Percentiles rank a stretch among this genome's conserved stretches.
These are phyloP conservation scores for Drosophila ambigua DNA, from an alignment of 1,140 invertebrate genomes.

Conservation along the genomic window DNA sequence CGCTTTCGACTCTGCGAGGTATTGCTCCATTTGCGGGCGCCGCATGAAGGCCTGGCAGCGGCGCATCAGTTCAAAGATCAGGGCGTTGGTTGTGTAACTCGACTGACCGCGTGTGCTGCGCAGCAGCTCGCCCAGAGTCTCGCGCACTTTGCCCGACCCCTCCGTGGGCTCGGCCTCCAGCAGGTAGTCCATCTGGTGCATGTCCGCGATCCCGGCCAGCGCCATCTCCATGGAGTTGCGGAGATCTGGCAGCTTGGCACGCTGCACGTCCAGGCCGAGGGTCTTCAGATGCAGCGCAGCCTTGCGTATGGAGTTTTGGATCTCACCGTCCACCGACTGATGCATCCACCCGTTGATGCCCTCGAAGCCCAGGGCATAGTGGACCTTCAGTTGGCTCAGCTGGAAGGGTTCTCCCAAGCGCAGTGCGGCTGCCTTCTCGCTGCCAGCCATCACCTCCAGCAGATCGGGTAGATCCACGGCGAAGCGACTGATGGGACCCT, in stretches of 20 bases:
- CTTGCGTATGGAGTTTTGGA: slow-evolving; percentile 42
- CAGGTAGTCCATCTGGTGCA: slow-evolving; percentile 48
- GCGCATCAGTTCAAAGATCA: slow-evolving; percentile 69
- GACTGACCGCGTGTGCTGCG: slow-evolving; percentile 46
- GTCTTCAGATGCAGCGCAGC: slow-evolving; percentile 51
- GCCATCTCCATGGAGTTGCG: slow-evolving; percentile 65
- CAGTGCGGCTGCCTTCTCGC: slow-evolving; percentile 74
- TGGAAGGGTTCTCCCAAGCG: slow-evolving; percentile 85
- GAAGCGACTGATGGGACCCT: slow-evolving; percentile 93
- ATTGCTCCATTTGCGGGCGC: slow-evolving; percentile 25
- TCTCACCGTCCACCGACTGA: slow-evolving; percentile 43
- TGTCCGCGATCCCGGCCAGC: slow-evolving; percentile 38
- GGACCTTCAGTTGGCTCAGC: slow-evolving; percentile 86
- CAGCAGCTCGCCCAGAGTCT: slow-evolving; percentile 42
- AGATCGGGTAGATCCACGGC: slow-evolving; percentile 90
- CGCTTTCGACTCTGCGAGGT: slow-evolving; percentile 30
- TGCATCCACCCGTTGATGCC: slow-evolving; percentile 72
- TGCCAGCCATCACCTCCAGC: slow-evolving; percentile 86
- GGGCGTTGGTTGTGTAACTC: slow-evolving; percentile 54
- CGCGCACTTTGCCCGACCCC: neutral
- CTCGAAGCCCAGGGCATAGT: slow-evolving; percentile 58
- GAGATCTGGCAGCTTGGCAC: slow-evolving; percentile 39
- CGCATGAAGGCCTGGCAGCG: slow-evolving; percentile 64
- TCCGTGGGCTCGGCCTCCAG: slow-evolving; percentile 15
- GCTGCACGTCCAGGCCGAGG: slow-evolving; percentile 37